Evolutionary conservation across 2,888 invertebrate species (phyloP).

Genomic region (Coronaproctus castanopsis): DNA sequence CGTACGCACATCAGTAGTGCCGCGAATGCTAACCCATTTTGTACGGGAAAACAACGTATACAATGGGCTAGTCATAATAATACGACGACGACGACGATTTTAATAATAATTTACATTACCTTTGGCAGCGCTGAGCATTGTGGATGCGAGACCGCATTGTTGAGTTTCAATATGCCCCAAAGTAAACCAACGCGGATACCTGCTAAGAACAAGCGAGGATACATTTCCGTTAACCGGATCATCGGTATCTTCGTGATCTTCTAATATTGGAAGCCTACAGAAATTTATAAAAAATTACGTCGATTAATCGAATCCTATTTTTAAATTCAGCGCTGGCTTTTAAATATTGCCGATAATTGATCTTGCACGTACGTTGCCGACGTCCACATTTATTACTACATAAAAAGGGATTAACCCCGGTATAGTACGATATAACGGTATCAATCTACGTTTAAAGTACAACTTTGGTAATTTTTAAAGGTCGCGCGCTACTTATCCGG

Average conservation of each 20-base stretch:
- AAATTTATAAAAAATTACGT: too few relatives aligned
- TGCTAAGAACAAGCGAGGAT: slow-evolving; percentile 34
- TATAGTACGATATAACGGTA: too few relatives aligned
- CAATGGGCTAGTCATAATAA: not conserved
- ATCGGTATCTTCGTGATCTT: slow-evolving; percentile 44
- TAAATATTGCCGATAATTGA: too few relatives aligned
- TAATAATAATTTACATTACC: slow-evolving; percentile 25
- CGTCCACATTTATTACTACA: too few relatives aligned
- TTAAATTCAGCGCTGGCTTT: too few relatives aligned
- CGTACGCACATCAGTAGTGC: not conserved
- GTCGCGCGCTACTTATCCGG: too few relatives aligned
- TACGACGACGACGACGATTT: not conserved
- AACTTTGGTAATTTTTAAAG: too few relatives aligned
- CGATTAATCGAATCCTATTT: too few relatives aligned
- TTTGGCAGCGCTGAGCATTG: slow-evolving; percentile 50
- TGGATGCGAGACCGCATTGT: slow-evolving; percentile 56
- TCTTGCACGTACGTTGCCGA: too few relatives aligned
- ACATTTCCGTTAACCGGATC: slow-evolving; percentile 33
- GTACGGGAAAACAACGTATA: not conserved
- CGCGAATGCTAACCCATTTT: not conserved
- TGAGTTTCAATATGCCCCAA: slow-evolving; percentile 60
- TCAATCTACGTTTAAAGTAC: too few relatives aligned
- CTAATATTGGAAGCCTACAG: slow-evolving; percentile 47
- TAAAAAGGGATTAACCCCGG: too few relatives aligned
- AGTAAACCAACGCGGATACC: slow-evolving; percentile 56